Evolutionary conservation across 2,888 invertebrate species (phyloP), one percentile per base, ranked within the genome.

Genomic region (Diarsia rubi): DNA sequence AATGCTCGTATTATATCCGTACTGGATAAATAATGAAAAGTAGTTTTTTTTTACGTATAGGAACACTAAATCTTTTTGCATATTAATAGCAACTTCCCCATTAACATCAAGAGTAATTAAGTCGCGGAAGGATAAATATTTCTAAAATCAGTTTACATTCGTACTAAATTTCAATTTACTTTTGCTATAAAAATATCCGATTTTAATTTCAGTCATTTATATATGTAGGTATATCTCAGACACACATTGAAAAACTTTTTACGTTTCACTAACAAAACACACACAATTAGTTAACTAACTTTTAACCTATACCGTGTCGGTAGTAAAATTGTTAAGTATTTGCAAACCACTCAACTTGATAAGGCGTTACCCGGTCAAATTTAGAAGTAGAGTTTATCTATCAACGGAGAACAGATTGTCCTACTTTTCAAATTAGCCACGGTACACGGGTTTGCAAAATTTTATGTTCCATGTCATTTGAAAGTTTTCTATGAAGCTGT

Each of bases 341-440:
- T 73, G 54, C 79, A 80, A 76, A 49, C 69, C 78, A 81, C 74
- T 84, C 71, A 73, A 59, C 60, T 79, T 83, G 75, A 83, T 84
- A 76, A 64, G n/a, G 68, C 49, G 68, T 69, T 69, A 78, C 64
- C 65, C 77, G 71, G 45, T 77, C 71, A 69, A 84, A 83, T 81
- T 21, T 16, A 67, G 59, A 68, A 80, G 81, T 52, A 63, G 57
- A 52, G 21, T n/a, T 14, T 31, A 37, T 68, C 21, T 37, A 47
- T 57, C 27, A 27, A 60, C 12, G 45, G 54, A 59, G 42, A 59
- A 65, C 21, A 65, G 44, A 52, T 64, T 70, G 65, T 70, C 24
- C 79, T 69, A 78, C 80, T 86, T 80, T 79, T 73, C 0, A 70
- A 73, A 78, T 75, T 77, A 70, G 75, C 42, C 42, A 68, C 69